Percentiles rank a stretch among this genome's conserved stretches.
Conservation (phyloP, 2,113 vertebrate genomes). For the Oryzias javanicus region DNA sequence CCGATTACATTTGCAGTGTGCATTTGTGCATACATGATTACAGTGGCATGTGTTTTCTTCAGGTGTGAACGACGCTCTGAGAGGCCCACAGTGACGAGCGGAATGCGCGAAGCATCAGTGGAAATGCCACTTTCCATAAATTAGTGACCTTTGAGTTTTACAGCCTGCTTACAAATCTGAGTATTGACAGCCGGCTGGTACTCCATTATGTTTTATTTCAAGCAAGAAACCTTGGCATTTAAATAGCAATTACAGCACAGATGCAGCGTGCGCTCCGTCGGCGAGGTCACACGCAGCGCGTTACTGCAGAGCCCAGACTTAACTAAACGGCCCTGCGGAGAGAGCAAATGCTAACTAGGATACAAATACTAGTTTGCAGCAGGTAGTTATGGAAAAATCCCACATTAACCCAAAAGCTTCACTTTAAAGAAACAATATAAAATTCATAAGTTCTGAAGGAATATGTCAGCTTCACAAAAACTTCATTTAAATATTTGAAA, state of each 20-base stretch:
- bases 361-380: background rate
- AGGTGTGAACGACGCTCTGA: conserved; percentile 26
- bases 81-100: conserved; percentile 29
- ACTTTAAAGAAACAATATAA: background rate
- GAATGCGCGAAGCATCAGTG: conserved; percentile 30
- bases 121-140: conserved; percentile 63
- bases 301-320: conserved; percentile 22
- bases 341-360: background rate
- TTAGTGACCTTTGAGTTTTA: conserved; percentile 59
- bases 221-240: conserved; percentile 63
- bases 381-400: background rate
- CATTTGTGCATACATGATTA: conserved; percentile 17
- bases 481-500: too few species aligned
- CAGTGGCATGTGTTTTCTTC: conserved; percentile 6
- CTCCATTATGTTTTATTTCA: conserved; percentile 55
- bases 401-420: background rate
- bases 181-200: conserved; percentile 45
- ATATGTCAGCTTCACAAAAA: too few species aligned
- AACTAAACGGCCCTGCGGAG: conserved; percentile 14
- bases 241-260: conserved; percentile 57
- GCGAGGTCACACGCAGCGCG: conserved; percentile 22
- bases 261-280: conserved; percentile 25
- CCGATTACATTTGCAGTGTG: conserved; percentile 2
- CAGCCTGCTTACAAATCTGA: conserved; percentile 49
- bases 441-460: background rate